Evolutionary conservation across 23 tunicate genomes (phyloP), one percentile per base, ranked within the genome.

Genomic region (Trididemnum miniatum): DNA sequence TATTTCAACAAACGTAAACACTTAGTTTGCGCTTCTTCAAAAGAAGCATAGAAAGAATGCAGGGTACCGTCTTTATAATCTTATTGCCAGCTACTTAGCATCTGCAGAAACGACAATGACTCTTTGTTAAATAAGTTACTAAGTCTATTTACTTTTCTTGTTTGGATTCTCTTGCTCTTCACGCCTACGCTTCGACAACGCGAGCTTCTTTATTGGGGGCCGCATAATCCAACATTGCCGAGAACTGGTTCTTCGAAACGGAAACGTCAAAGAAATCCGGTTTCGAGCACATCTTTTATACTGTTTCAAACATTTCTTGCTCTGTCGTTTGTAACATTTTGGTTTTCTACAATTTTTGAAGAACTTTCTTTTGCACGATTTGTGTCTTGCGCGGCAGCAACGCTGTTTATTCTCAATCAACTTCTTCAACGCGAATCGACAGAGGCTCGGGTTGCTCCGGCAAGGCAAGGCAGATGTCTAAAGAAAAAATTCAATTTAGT

Each of bases 321-420:
- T 52, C 5, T 52, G 67, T n/a, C 29, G n/a, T 31, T 18, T 52
- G 39, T 15, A 57, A 50, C 89, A 85, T 24, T 49, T 77, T n/a
- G 59, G 77, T 32, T 65, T 78, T 35, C 64, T 49, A 40, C 84
- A 79, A 1, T 28, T 28, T 26, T 71, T 65, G 72, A 26, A 36
- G 26, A 35, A 35, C 20, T 35, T 71, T 28, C 66, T 52, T 49
- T 54, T 54, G 72, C 90, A 86, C 36, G 51, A 35, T 50, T 79
- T 71, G 79, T 33, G 75, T 32, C 38, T 12, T n/a, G 37, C 38
- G 37, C 38, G 18, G 75, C 75, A 67, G 38, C 75, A 33, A 30
- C 38, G 37, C 38, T n/a, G 37, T 67, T 32, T 44, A 15, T 44
- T 44, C 54, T 44, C 54, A 9, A 44, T 15, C 54, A 44, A n/a